phyloP scores from a whole-genome alignment of 2,888 invertebrate genomes.

The Epicampocera succincta region DNA sequence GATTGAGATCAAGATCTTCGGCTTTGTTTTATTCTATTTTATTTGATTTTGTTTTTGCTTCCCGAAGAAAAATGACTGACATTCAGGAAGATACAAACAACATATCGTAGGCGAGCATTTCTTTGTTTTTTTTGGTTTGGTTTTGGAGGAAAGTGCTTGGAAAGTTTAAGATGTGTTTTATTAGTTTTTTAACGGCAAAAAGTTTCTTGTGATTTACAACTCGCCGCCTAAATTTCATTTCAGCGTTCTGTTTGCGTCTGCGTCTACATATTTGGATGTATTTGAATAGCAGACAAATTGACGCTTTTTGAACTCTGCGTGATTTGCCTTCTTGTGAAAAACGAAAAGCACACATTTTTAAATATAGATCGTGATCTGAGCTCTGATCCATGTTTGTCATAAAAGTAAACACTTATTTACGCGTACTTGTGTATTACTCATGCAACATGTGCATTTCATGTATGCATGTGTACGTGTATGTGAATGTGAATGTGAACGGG shows the following conservation, averaged over 20 bases:
- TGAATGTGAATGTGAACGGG: neutral
- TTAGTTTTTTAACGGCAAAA: neutral
- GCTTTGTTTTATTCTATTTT: slow-evolving; percentile 3
- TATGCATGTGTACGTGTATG: neutral
- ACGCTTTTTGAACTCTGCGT: slow-evolving; percentile 71
- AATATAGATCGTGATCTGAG: slow-evolving; percentile 71
- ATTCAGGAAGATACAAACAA: slow-evolving; percentile 17
- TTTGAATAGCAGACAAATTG: slow-evolving; percentile 77
- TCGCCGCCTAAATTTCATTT: slow-evolving; percentile 33
- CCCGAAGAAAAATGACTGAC: slow-evolving; percentile 7
- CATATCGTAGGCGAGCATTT: slow-evolving; percentile 4
- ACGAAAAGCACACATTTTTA: slow-evolving; percentile 38
- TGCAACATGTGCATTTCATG: slow-evolving; percentile 7
- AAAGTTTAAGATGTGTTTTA: neutral
- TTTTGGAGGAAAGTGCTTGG: neutral
- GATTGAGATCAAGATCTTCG: slow-evolving; percentile 67
- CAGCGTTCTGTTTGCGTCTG: neutral
- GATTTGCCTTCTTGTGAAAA: slow-evolving; percentile 34
- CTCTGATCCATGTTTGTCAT: slow-evolving; percentile 61
- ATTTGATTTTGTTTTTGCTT: neutral
- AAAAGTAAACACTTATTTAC: slow-evolving; percentile 52
- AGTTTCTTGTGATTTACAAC: slow-evolving; percentile 9
- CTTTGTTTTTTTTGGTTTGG: too few species aligned
- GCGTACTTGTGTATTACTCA: slow-evolving; percentile 47
- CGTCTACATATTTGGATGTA: slow-evolving; percentile 32